Percentiles rank a stretch among this genome's conserved stretches.
These are phyloP conservation scores for Ctenosaura bakeri DNA, from an alignment of 2,797 vertebrate species.

Conservation along the genomic window DNA sequence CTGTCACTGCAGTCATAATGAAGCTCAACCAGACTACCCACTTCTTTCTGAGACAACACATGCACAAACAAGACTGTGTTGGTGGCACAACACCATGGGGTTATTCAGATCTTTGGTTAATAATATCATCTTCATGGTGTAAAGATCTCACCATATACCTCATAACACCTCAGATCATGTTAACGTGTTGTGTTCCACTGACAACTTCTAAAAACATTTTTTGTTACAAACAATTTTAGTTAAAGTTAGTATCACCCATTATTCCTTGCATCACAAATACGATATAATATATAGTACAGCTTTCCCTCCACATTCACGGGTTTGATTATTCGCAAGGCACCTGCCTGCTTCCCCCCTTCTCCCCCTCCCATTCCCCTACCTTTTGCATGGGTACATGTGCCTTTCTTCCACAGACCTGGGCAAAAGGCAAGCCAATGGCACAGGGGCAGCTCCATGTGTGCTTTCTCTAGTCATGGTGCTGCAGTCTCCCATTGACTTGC, in stretches of 20 bases:
- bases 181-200: background rate
- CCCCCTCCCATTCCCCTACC: too few species aligned
- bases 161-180: background rate
- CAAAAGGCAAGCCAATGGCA: too few species aligned
- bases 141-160: background rate
- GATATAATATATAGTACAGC: background rate
- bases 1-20: background rate
- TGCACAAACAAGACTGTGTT: background rate
- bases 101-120: background rate
- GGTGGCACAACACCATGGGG: background rate
- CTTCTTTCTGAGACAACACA: background rate
- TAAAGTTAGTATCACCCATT: background rate
- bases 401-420: too few species aligned
- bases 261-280: background rate
- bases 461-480: too few species aligned
- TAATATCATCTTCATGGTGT: background rate
- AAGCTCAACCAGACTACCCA: background rate
- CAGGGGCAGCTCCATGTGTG: too few species aligned
- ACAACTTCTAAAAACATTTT: too few species aligned
- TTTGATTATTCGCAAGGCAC: too few species aligned
- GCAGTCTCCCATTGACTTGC: too few species aligned
- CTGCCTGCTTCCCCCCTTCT: too few species aligned
- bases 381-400: too few species aligned
- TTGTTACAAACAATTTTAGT: background rate
- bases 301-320: too few species aligned